Evolutionary conservation across 2,797 vertebrate genomes (phyloP), one percentile per base, ranked within the genome.

Genomic region (Hoplostethus atlanticus): DNA sequence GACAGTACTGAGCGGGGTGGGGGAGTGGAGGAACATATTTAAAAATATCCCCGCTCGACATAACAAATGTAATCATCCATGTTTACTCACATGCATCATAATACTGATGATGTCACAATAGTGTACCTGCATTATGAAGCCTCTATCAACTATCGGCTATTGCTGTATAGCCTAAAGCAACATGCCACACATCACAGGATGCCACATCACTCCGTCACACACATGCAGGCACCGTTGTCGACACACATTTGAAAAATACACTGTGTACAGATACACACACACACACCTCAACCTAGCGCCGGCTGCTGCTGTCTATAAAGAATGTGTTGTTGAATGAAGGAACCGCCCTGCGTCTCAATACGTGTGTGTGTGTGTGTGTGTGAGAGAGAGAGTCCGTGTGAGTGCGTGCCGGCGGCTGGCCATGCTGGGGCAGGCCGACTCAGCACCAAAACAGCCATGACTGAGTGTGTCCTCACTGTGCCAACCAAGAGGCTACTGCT

Each of bases 401-500:
- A 15, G 36, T 6, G 64, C 58, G 66, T 47, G 63, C 64, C 82
- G 65, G 74, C 12, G 55, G 73, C 68, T 61, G 50, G 75, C 85
- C 81, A 15, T 87, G 89, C 86, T 68, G 66, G 64, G 84, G 79
- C 84, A 84, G 77, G 91, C 84, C 84, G 63, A 84, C 80, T 85
- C 81, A 81, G 88, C 83, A 73, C 76, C 81, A 61, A 81, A 76
- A 69, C 84, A 81, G 85, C 76, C 82, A 72, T 84, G 86, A 88
- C 84, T 77, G 82, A 83, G 87, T 85, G 83, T 87, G 89, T 91
- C 82, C 81, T 89, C 81, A 80, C 81, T 69, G 80, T 71, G 82
- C 73, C 73, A 76, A 81, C 80, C 84, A 77, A 82, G 84, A 81
- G 69, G 58, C 78, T 38, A 52, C 77, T 61, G 83, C 82, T 72